phyloP scores from a whole-genome alignment of 2,113 vertebrate genomes.

The Chloropsis hardwickii region DNA sequence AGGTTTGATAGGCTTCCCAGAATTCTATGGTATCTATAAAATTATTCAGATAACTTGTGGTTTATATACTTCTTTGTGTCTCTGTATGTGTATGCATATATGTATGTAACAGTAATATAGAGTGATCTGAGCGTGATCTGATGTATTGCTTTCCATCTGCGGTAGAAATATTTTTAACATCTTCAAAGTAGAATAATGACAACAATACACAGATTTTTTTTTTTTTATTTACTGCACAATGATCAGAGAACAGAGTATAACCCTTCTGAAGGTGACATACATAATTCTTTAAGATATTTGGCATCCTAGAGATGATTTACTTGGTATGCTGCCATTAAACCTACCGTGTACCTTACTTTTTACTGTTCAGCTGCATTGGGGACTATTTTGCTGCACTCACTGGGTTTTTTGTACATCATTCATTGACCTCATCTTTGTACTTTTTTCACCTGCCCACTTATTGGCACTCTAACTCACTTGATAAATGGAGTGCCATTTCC shows the following conservation, averaged over 20 bases:
- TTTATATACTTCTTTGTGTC: background rate
- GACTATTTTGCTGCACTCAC: background rate
- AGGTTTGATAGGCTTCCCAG: background rate
- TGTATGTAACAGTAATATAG: background rate
- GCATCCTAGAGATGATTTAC: background rate
- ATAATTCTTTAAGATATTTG: background rate
- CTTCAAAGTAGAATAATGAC: background rate
- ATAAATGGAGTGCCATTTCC: slow-evolving; percentile 64
- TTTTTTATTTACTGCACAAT: background rate
- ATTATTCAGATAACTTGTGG: background rate
- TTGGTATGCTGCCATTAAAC: background rate
- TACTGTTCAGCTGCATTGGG: background rate
- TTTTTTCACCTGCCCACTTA: slow-evolving; percentile 41
- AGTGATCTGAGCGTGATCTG: background rate
- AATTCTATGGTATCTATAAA: background rate
- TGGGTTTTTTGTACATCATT: background rate
- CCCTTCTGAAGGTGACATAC: background rate
- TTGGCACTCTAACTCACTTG: slow-evolving; percentile 57
- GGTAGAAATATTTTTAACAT: background rate
- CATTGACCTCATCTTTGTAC: slow-evolving; percentile 33
- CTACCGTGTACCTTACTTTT: background rate
- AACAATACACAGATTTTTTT: background rate
- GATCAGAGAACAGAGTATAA: background rate
- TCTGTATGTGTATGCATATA: background rate
- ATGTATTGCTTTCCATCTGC: background rate